Evolutionary conservation across 2,888 invertebrate species (phyloP).

Genomic region (Epirrhoe tristata): DNA sequence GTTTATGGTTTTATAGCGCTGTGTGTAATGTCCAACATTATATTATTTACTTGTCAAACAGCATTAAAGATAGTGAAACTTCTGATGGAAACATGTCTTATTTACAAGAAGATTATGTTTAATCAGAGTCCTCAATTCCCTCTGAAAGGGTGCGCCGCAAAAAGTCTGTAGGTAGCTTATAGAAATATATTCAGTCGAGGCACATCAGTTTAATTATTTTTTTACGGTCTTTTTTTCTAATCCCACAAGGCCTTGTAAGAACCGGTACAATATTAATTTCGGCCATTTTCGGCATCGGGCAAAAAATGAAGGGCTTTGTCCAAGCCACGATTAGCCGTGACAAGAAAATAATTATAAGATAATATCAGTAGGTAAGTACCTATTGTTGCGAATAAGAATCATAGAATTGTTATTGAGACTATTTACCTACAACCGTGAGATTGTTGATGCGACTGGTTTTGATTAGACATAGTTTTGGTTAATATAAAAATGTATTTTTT

Average conservation of each 20-base stretch:
- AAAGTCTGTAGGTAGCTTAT: not conserved
- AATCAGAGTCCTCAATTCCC: not conserved
- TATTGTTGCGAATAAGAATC: conserved; percentile 56
- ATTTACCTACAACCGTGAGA: conserved; percentile 47
- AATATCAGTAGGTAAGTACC: too few relatives aligned
- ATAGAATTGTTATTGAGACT: conserved; percentile 40
- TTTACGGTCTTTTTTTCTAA: conserved; percentile 38
- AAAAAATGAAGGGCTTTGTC: conserved; percentile 62
- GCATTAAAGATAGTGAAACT: too few relatives aligned
- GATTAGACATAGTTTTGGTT: too few relatives aligned
- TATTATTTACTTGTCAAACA: too few relatives aligned
- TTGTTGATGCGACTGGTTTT: conserved; percentile 15
- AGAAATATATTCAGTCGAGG: conserved; percentile 27
- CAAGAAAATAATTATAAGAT: conserved; percentile 64
- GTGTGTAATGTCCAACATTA: too few relatives aligned
- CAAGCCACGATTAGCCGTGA: conserved; percentile 51
- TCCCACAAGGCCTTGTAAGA: conserved; percentile 54
- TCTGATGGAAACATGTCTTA: too few relatives aligned
- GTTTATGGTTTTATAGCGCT: too few relatives aligned
- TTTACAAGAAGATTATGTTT: not conserved
- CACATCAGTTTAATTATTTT: conserved; percentile 29
- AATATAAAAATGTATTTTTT: too few relatives aligned
- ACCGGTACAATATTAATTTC: conserved; percentile 58
- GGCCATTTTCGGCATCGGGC: conserved; percentile 41
- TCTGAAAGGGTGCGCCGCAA: not conserved